Base-by-base conservation (phyloP, 2,888 invertebrate genomes). In the Germaria angustata region DNA sequence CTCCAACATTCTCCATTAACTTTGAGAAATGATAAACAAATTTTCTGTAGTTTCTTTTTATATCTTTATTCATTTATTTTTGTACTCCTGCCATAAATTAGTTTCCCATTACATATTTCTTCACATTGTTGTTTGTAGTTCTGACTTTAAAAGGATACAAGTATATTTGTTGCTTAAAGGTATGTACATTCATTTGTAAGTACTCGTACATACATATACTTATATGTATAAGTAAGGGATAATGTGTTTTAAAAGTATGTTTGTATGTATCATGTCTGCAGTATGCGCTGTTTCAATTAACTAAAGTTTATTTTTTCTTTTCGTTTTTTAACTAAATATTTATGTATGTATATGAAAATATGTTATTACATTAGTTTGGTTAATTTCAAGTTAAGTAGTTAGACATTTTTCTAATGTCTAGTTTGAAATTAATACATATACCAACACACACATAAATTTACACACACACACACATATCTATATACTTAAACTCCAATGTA, bases 1-100 rank as follows among this genome's bases (percentile, higher is more conserved):
- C 55, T 80, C n/a, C n/a, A 61, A 75, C 68, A 36, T 73, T 75
- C 55, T 63, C 68, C 63, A 75, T 75, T 75, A 75, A 75, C 68
- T 80, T 49, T 20, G 9, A 15, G 41, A 53, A 80, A 63, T 68
- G 61, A 69, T 68, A 80, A 68, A 55, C 39, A 28, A n/a, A 7
- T n/a, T 41, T 49, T 20, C 7, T 32, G 20, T 32, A 1, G n/a
- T 51, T 49, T 51, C 17, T 8, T 34, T 34, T 15, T 32, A 44
- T 46, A 3, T 34, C 63, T 55, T 2, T 57, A 8, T 76, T 13
- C 39, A 32, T 15, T n/a, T 61, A n/a, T 22, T n/a, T n/a, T n/a
- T n/a, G n/a, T n/a, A n/a, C n/a, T n/a, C n/a, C n/a, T n/a, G 32
- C 49, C 24, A 73, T 68, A 32, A n/a, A n/a, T n/a, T 68, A 78